Evolutionary conservation across 2,113 vertebrate genomes (phyloP), one percentile per base, ranked within the genome.

Genomic region (Excalfactoria chinensis): DNA sequence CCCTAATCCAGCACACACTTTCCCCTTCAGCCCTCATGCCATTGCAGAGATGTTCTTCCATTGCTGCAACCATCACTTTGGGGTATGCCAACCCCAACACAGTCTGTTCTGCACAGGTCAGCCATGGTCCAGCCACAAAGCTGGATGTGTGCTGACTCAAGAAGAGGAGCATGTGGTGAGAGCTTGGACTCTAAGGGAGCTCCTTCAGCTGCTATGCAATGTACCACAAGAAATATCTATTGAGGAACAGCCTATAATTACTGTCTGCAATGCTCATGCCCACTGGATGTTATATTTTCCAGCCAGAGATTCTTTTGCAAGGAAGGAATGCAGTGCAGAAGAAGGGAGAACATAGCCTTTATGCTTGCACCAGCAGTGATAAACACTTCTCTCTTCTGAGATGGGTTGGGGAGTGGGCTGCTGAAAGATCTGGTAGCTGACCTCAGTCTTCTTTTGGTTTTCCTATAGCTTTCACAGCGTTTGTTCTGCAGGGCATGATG

Each of bases 131-230:
- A 59, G 68, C 46, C 30, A 7, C 0, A 6, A 37, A 40, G 62
- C 12, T 32, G 51, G 14, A 1, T 11, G 18, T n/a, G 72, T 40
- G 19, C 15, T 48, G 51, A 13, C 1, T 1, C n/a, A 41, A 53
- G 20, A 0, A 0, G 62, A 44, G 46, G 9, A 68, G 32, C 20
- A 44, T 56, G 0, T 3, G 3, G 30, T 3, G 58, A 14, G 21
- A 8, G 6, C 17, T 7, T 43, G 67, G 51, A 58, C n/a, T 40
- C 17, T 62, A 30, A 62, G n/a, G 34, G 2, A 18, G 6, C 6
- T 63, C 13, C 41, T 87, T 78, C 16, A 46, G 8, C 20, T 89
- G 28, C 1, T 60, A 63, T 7, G 3, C 17, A 64, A 7, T 0
- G 0, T 34, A 11, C 16, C 9, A 2, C 63, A 20, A 9, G 46